A percentile compares a stretch with the other conserved stretches of the same genome.
phyloP scores from a whole-genome alignment of 2,888 invertebrate genomes.

The Vandiemenella viatica region DNA sequence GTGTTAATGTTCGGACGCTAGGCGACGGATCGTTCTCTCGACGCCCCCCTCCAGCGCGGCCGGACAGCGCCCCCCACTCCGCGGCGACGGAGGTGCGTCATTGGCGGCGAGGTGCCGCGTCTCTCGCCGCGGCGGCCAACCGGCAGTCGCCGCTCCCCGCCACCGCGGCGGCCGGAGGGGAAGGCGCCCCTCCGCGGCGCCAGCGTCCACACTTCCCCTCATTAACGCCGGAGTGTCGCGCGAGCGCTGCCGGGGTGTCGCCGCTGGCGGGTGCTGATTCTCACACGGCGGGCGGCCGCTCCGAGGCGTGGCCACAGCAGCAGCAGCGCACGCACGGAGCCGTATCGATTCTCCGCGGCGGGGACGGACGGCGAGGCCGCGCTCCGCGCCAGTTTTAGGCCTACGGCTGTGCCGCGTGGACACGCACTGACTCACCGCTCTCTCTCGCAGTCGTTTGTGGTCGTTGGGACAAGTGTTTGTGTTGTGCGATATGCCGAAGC shows the following conservation, averaged over 20 bases:
- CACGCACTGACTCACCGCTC: too few species aligned
- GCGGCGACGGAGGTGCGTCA: not conserved
- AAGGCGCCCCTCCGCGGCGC: conserved; percentile 16
- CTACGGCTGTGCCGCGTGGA: too few species aligned
- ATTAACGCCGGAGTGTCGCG: not conserved
- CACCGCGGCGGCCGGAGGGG: conserved; percentile 14
- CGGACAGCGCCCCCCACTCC: not conserved
- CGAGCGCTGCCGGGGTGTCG: conserved; percentile 8
- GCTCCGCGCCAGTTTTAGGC: too few species aligned
- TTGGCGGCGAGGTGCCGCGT: conserved; percentile 8
- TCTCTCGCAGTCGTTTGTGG: not conserved
- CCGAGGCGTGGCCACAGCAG: conserved; percentile 25
- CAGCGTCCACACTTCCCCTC: conserved; percentile 18
- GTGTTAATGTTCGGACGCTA: too few species aligned
- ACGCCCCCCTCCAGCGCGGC: too few species aligned
- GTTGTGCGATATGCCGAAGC: conserved; percentile 18
- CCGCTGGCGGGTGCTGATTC: conserved; percentile 7
- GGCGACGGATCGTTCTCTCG: too few species aligned
- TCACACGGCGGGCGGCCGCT: conserved; percentile 9
- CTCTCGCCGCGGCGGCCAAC: conserved; percentile 4
- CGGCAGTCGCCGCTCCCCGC: not conserved
- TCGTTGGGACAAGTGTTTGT: not conserved
- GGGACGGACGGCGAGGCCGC: conserved; percentile 25
- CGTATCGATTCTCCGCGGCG: conserved; percentile 44
- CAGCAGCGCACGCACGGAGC: conserved; percentile 30